phyloP scores from a whole-genome alignment of 2,888 invertebrate species.

The Agrotis puta region DNA sequence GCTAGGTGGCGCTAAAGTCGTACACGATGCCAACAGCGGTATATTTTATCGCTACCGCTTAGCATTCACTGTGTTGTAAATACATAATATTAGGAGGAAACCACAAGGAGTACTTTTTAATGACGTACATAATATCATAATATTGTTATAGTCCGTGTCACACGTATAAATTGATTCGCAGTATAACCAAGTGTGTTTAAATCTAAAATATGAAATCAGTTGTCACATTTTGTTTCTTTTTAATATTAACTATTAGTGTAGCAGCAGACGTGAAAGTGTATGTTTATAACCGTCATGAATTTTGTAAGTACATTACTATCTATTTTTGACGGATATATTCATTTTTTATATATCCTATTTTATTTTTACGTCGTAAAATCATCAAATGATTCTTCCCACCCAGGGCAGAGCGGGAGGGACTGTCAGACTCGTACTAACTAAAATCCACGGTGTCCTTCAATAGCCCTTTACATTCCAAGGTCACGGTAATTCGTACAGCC shows the following conservation, averaged over 20 bases:
- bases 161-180: neutral
- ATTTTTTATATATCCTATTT: too few relatives aligned
- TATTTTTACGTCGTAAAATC: too few relatives aligned
- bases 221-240: neutral
- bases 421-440: too few relatives aligned
- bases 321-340: neutral
- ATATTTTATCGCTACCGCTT: neutral
- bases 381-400: too few relatives aligned
- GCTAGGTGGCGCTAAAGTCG: too few relatives aligned
- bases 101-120: neutral
- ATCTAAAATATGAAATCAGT: slow-evolving; percentile 1
- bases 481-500: too few relatives aligned
- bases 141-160: too few relatives aligned
- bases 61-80: neutral
- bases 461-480: too few relatives aligned
- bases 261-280: neutral
- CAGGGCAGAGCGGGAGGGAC: too few relatives aligned
- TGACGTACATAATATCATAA: too few relatives aligned
- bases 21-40: too few relatives aligned
- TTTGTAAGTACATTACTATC: slow-evolving; percentile 6
- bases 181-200: neutral
- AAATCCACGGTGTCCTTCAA: too few relatives aligned
- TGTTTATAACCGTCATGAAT: neutral
- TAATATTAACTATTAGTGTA: slow-evolving; percentile 1
- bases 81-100: neutral